Base-by-base conservation (phyloP, 2,888 invertebrate genomes). In the Anaspis maculata region DNA sequence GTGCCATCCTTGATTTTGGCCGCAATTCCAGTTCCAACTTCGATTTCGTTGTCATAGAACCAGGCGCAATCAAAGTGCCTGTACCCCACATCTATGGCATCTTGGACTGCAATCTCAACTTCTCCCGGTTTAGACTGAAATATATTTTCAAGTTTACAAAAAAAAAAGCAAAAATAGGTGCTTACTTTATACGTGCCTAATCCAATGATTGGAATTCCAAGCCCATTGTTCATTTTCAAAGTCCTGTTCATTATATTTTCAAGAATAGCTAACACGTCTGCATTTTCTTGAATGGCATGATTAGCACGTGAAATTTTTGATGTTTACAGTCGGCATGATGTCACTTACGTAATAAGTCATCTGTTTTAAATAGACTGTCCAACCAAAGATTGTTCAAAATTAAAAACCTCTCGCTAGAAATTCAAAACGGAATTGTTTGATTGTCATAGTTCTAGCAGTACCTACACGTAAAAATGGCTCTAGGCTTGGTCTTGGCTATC, bases 31-130 rank as follows among this genome's bases (percentile, higher is more conserved):
- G 63, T 60, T 0, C 77, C 77, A 1, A 77, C 70, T 53, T 75
- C 68, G 4, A 52, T 51, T 49, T 75, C 75, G 26, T 73, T 72
- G 1, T 65, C 68, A 49, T 80, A 79, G 11, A 69, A 60, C 26
- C 70, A 67, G 1, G 80, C 79, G 2, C 77, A 75, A 51, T 80
- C 80, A 12, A 80, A 70, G 45, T 77, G 76, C 1, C 78, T 64
- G 57, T 78, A 80, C 0, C 79, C 79, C 4, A 66, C 67, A 38
- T 75, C 71, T 19, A 79, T 70, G 0, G 78, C 79, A 59, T 68
- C 68, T 44, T 59, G 55, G 0, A 75, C 58, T 1, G 72, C 59
- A 27, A 67, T 55, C 1, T 49, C 50, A 0, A 64, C 51, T 14
- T 72, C 51, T 0, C 62, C 61, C 4, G 56, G 39, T 9, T 56